Base-by-base conservation (phyloP, 2,888 invertebrate species). In the Drosophila macrothrix region DNA sequence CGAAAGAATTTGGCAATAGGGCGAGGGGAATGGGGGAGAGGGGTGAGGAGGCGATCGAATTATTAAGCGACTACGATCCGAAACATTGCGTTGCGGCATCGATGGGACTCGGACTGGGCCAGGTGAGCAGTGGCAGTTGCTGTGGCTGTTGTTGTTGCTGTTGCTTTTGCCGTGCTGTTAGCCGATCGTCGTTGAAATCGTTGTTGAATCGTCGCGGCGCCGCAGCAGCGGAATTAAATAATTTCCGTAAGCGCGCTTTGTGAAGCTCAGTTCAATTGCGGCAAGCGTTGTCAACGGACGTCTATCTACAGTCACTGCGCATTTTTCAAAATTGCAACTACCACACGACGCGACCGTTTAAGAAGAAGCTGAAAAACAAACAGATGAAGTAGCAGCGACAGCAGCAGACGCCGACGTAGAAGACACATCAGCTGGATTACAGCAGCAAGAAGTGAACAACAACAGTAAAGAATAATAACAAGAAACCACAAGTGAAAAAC, bases 231-330 rank as follows among this genome's bases (percentile, higher is more conserved):
- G 76, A 83, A 87, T 89, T 76, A 81, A 86, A 89, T 87, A 83
- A 87, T 89, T 87, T 87, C 84, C 83, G 83, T 86, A 86, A 82
- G 82, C 87, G 78, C 74, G 82, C 63, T 66, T 77, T 72, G 78
- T 46, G 55, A 84, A 92, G 90, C 85, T 92, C 88, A 92, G 92
- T 92, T 91, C 86, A 83, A 88, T 87, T 83, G 91, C 83, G 89
- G 78, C 90, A 70, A 85, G 83, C 84, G 78, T 79, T 84, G 86
- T 59, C 79, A 82, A 74, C 86, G 81, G 92, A 90, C 84, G 91
- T 83, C 76, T 77, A 39, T 55, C 4, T 16, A 55, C 35, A 76
- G 46, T 19, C 65, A 46, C 12, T 25, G 67, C 68, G 59, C 55
- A 66, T 50, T 72, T 60, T 63, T 58, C 16, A 9, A 14, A 63